Evolutionary conservation across 2,113 vertebrate genomes (phyloP).

Genomic region (Gambusia affinis): DNA sequence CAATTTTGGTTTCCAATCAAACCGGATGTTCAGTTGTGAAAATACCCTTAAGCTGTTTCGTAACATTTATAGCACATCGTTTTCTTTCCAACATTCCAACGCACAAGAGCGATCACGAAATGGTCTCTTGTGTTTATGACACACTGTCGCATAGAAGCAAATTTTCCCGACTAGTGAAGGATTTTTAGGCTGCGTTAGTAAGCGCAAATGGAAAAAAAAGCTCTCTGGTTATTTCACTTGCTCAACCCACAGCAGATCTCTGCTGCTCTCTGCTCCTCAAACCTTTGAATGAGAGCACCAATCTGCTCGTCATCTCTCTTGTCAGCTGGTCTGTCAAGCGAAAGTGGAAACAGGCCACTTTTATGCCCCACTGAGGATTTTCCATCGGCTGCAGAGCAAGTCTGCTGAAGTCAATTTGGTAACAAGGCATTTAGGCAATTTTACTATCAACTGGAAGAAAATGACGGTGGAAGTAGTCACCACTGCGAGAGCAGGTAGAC

Average conservation of each 20-base stretch:
- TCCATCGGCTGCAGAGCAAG: constrained; percentile 2
- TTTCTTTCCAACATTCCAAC: constrained; percentile 6
- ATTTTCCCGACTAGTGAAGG: constrained; percentile 29
- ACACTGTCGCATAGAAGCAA: neutral
- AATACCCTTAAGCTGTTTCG: neutral
- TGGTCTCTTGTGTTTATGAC: neutral
- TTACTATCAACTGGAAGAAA: constrained; percentile 15
- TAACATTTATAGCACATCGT: neutral
- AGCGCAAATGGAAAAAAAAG: constrained; percentile 31
- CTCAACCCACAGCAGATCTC: constrained; percentile 14
- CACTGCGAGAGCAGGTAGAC: neutral
- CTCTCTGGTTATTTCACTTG: constrained; percentile 26
- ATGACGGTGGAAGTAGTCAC: neutral
- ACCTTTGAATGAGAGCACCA: constrained; percentile 33
- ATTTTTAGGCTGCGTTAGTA: neutral
- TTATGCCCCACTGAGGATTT: constrained; percentile 13
- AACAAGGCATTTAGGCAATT: neutral
- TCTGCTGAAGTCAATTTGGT: constrained; percentile 18
- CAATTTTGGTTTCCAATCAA: too few species aligned
- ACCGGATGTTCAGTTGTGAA: too few species aligned
- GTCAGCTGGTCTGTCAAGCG: constrained; percentile 55
- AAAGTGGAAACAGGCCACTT: constrained; percentile 29
- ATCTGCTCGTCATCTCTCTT: constrained; percentile 37
- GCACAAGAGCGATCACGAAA: constrained; percentile 11
- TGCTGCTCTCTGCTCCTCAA: constrained; percentile 29